Evolutionary conservation across 1,140 invertebrate species (phyloP), one percentile per base, ranked within the genome.

Genomic region (Tribolium madens): DNA sequence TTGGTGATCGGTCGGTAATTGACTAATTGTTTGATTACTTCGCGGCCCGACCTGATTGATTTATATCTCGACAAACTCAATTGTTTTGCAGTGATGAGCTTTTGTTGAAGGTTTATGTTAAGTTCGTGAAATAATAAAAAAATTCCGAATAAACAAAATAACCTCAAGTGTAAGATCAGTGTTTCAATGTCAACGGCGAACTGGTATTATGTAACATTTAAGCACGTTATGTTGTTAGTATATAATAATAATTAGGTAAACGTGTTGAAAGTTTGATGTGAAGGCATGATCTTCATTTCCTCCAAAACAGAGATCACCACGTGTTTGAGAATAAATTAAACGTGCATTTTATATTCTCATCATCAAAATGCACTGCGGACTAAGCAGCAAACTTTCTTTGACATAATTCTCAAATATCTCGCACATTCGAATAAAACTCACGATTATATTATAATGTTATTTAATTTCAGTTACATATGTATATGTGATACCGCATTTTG

Each of bases 361-460:
- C 60, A 52, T 64, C 70, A 68, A 33, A 69, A 73, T 78, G 47
- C 46, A 26, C 31, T 68, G 60, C 72, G 68, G 47, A 74, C 33
- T 72, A 64, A 73, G 69, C 70, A 79, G 57, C 52, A 69, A 48
- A 77, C 72, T 79, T 79, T 75, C 76, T 71, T 77, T 75, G 72
- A 48, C 73, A 75, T 53, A 75, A 52, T 74, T 75, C 78, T 79
- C 78, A 79, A 77, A 79, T 78, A 76, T 72, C 76, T 60, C 47
- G 50, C 17, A 69, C 57, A 70, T 57, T 71, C 50, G 17, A 72
- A 72, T 52, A 72, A 72, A 50, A 72, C 50, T 50, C 70, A 33
- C 14, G 50, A 50, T 47, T 71, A 71, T 42, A 42, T 48, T 71
- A 26, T 48, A 26, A 72, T 73, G 52, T 73, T 73, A 73, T 73